These are phyloP conservation scores for Nebria salina DNA, from an alignment of 2,888 invertebrate species.

Conservation along the genomic window DNA sequence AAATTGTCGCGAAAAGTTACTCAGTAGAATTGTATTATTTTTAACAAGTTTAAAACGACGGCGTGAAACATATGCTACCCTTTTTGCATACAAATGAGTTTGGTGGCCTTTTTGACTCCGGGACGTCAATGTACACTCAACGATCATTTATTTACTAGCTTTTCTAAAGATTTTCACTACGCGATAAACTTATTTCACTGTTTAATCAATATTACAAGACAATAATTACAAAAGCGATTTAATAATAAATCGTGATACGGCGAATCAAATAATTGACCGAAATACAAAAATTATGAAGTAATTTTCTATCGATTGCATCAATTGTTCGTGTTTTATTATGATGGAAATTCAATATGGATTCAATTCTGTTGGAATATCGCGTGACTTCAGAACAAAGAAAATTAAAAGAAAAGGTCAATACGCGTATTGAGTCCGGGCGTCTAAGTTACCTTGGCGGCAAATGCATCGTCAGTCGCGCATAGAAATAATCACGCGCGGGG, in stretches of 20 bases:
- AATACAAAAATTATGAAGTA: conserved; percentile 33
- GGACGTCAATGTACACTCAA: not conserved
- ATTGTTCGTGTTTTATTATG: conserved; percentile 1
- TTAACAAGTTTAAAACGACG: not conserved
- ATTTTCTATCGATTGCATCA: not conserved
- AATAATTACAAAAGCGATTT: not conserved
- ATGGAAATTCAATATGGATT: not conserved
- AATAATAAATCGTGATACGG: not conserved
- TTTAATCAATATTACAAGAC: too few relatives aligned
- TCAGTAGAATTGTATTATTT: not conserved
- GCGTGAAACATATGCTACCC: not conserved
- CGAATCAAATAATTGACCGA: not conserved
- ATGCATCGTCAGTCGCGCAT: not conserved
- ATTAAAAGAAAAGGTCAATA: conserved; percentile 4
- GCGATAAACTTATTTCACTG: not conserved
- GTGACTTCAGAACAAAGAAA: conserved; percentile 1
- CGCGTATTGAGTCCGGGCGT: not conserved
- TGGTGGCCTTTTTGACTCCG: not conserved
- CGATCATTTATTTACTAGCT: not conserved
- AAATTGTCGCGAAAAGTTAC: not conserved
- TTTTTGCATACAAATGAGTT: not conserved
- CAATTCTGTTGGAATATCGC: conserved; percentile 18
- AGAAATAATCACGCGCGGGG: not conserved
- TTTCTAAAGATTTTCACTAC: not conserved
- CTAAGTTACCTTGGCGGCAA: too few relatives aligned